phyloP scores from a whole-genome alignment of 2,888 invertebrate genomes.

The Philaethria dido region DNA sequence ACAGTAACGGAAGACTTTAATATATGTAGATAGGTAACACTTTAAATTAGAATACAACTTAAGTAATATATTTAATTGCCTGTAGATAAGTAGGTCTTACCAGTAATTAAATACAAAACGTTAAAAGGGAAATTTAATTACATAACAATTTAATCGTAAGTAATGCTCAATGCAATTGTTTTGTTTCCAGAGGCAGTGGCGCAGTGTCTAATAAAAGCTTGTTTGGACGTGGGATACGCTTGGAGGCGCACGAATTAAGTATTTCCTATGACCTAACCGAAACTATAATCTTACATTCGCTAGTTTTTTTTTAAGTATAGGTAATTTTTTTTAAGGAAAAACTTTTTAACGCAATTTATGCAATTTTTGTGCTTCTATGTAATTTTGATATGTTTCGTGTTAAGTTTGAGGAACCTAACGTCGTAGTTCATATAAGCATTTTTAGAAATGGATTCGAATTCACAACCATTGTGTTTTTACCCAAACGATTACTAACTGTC shows the following conservation, averaged over 20 bases:
- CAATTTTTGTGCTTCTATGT: no score
- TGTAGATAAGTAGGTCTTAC: conserved; percentile 6
- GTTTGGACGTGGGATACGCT: conserved; percentile 34
- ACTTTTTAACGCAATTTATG: no score
- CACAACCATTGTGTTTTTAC: no score
- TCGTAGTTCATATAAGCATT: no score
- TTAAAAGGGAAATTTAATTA: conserved; percentile 31
- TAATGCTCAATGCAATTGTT: conserved; percentile 34
- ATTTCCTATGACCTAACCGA: conserved; percentile 23
- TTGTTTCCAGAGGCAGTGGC: conserved; percentile 22
- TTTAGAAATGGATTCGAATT: neutral
- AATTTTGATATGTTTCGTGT: no score
- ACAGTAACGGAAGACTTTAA: no score
- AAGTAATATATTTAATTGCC: conserved; percentile 5
- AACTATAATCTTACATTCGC: conserved; percentile 18
- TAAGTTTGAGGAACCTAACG: no score
- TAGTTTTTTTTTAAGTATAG: neutral
- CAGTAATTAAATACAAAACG: conserved; percentile 27
- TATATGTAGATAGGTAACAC: no score
- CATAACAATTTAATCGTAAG: conserved; percentile 22
- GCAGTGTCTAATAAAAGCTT: conserved; percentile 32
- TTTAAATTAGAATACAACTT: neutral
- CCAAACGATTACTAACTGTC: neutral
- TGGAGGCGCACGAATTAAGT: conserved; percentile 26
- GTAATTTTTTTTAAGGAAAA: no score